A percentile compares a stretch with the other conserved stretches of the same genome.
phyloP scores from a whole-genome alignment of 2,888 invertebrate species.

The Melikaiella ostensackeni region DNA sequence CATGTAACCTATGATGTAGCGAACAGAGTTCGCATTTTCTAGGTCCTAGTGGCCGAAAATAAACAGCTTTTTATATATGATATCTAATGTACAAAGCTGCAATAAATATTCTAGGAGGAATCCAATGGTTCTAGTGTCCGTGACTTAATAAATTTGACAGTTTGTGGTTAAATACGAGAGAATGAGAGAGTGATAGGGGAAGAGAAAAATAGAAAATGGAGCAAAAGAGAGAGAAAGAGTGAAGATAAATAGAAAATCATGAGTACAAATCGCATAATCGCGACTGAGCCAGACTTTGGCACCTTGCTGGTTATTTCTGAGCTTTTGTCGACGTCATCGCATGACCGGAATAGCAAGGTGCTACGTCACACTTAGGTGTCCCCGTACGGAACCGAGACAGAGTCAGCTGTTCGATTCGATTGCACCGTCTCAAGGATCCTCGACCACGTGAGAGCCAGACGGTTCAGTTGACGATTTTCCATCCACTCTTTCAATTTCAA shows the following conservation, averaged over 20 bases:
- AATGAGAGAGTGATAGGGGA: neutral
- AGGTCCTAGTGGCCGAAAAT: too few relatives aligned
- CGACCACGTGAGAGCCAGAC: conserved; percentile 19
- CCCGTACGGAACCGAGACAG: conserved; percentile 28
- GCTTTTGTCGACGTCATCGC: conserved; percentile 27
- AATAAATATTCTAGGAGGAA: neutral
- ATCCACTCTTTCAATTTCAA: conserved; percentile 3
- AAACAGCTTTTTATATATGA: too few relatives aligned
- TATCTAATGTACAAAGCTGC: too few relatives aligned
- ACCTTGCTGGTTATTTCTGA: conserved; percentile 36
- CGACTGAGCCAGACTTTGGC: conserved; percentile 20
- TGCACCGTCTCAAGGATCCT: conserved; percentile 38
- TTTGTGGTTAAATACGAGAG: neutral
- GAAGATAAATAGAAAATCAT: neutral
- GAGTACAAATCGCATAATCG: conserved; percentile 5
- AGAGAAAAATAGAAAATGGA: neutral
- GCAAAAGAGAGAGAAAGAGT: neutral
- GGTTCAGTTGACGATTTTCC: conserved; percentile 22
- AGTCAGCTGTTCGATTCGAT: conserved; percentile 17
- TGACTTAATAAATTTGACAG: neutral
- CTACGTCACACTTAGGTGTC: conserved; percentile 39
- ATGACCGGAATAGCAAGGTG: conserved; percentile 36
- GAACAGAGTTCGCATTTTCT: too few relatives aligned
- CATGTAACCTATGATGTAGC: too few relatives aligned
- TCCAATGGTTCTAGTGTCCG: neutral